phyloP scores from a whole-genome alignment of 2,797 vertebrate species.

The Botia kubotai region DNA sequence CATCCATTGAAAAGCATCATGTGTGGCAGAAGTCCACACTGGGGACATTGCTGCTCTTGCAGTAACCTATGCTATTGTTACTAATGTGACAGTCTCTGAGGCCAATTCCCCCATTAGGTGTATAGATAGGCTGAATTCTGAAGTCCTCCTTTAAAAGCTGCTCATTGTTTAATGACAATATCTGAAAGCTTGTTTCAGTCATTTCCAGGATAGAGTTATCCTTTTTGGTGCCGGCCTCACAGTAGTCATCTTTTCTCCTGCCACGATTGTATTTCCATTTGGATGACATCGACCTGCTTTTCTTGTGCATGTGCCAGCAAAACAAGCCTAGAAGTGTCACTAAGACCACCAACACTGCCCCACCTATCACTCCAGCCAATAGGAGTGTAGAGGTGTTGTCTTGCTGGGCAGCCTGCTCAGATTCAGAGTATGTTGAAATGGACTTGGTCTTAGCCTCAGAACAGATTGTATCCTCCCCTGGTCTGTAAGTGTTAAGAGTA shows the following conservation, averaged over 20 bases:
- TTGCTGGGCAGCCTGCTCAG: slow-evolving; percentile 88
- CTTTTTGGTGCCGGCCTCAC: slow-evolving; percentile 98
- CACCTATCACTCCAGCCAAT: slow-evolving; percentile 91
- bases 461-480: slow-evolving; percentile 92
- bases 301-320: slow-evolving; percentile 99
- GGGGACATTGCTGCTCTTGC: slow-evolving; percentile 95
- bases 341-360: slow-evolving; percentile 90
- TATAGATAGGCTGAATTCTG: slow-evolving; percentile 98
- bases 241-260: slow-evolving; percentile 99
- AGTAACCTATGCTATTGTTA: slow-evolving; percentile 96
- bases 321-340: slow-evolving; percentile 86
- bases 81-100: slow-evolving; percentile 98
- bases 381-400: slow-evolving; percentile 90
- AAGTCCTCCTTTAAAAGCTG: slow-evolving; percentile 99
- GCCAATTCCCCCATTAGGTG: slow-evolving; percentile 95
- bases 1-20: slow-evolving; percentile 77
- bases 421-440: slow-evolving; percentile 77
- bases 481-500: slow-evolving; percentile 88
- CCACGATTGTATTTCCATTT: slow-evolving; percentile 99
- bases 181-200: slow-evolving; percentile 99
- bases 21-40: slow-evolving; percentile 97
- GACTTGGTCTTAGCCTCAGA: slow-evolving; percentile 91
- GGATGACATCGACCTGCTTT: slow-evolving; percentile 87
- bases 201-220: slow-evolving; percentile 99
- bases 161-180: slow-evolving; percentile 99